These are phyloP conservation scores for Hydra vulgaris DNA, from an alignment of 30 jellyfish, hydroid and myxozoan genomes.

Conservation along the genomic window DNA sequence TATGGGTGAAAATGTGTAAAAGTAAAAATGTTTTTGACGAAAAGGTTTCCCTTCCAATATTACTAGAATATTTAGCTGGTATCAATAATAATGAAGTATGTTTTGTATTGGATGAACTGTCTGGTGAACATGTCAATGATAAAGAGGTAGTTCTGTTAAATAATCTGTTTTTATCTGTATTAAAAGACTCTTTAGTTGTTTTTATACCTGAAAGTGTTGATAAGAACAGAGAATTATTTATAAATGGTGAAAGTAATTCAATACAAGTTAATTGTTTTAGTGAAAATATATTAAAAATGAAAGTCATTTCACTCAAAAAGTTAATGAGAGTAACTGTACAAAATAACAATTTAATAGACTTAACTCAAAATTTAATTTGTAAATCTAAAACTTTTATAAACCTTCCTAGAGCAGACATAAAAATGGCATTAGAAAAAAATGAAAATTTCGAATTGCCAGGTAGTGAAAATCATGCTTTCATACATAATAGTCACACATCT, in stretches of 20 bases:
- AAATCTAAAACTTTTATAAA: neutral
- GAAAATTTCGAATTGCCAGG: too few relatives aligned
- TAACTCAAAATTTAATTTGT: neutral
- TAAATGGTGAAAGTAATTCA: neutral
- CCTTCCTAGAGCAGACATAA: too few relatives aligned
- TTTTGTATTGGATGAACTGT: neutral
- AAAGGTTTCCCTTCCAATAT: neutral
- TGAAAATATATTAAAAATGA: neutral
- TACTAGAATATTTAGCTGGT: neutral
- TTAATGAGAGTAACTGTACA: neutral
- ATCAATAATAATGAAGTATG: neutral
- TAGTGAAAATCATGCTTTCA: too few relatives aligned
- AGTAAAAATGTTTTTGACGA: neutral
- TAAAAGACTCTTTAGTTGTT: neutral
- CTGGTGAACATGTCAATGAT: neutral
- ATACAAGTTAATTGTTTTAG: neutral
- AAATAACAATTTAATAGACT: neutral
- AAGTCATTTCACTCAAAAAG: neutral
- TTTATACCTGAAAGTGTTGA: neutral
- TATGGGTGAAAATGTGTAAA: neutral
- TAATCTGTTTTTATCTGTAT: neutral
- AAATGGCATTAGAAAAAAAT: too few relatives aligned
- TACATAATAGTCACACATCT: too few relatives aligned
- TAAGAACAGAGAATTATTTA: neutral
- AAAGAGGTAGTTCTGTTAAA: neutral